phyloP scores from a whole-genome alignment of 2,113 vertebrate species.

The Lycaon pictus region DNA sequence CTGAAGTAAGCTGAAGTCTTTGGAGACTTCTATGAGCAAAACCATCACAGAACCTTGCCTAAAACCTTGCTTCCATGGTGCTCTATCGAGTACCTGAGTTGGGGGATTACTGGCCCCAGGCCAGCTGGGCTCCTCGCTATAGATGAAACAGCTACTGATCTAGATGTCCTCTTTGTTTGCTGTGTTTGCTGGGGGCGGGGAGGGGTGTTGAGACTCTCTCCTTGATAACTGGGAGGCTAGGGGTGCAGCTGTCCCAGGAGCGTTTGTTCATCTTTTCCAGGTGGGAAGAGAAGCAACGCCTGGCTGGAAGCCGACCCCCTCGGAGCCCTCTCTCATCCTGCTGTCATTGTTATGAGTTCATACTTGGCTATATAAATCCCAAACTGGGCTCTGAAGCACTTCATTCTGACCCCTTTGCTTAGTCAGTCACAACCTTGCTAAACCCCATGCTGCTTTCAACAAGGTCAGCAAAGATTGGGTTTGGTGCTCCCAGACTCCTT shows the following conservation, averaged over 20 bases:
- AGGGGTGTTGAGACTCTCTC: neutral
- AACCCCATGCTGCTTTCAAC: neutral
- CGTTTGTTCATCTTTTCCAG: neutral
- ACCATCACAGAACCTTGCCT: neutral
- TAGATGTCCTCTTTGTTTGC: neutral
- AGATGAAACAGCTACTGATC: fast-evolving
- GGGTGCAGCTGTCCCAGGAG: neutral
- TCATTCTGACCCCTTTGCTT: neutral
- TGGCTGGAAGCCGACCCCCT: neutral
- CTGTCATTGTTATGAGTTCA: neutral
- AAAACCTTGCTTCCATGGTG: neutral
- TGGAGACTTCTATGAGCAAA: neutral
- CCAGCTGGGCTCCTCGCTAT: neutral
- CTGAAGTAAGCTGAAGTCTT: neutral
- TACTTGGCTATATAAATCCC: neutral
- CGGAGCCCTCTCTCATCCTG: neutral
- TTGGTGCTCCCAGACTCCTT: fast-evolving
- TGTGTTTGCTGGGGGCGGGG: neutral
- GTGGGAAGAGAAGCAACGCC: neutral
- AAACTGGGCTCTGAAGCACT: neutral
- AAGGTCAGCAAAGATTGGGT: neutral
- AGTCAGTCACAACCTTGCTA: neutral
- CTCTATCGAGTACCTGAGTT: no score
- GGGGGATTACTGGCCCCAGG: neutral
- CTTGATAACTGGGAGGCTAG: neutral